Evolutionary conservation across 1,140 invertebrate species (phyloP).

Genomic region (Ceratosolen solmsi): DNA sequence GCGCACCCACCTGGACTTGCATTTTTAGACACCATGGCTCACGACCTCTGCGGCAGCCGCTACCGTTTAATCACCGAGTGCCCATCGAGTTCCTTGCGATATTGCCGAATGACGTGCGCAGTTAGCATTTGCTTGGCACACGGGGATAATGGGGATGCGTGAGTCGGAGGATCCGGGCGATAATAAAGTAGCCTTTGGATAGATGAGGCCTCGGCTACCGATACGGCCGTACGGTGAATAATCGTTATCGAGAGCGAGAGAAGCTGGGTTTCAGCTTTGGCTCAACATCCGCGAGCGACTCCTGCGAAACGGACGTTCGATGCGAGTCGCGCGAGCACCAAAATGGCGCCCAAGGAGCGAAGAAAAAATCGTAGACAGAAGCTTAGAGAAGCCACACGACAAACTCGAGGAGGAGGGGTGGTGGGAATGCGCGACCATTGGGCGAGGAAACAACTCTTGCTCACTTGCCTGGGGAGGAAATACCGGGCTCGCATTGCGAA

Average conservation of each 20-base stretch:
- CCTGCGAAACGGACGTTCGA: background rate
- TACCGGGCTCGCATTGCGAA: background rate
- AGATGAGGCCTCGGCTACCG: no score
- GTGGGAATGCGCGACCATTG: background rate
- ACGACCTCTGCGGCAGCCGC: no score
- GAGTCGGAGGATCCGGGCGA: no score
- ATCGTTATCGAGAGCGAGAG: background rate
- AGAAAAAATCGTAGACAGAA: slow-evolving; percentile 62
- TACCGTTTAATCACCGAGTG: no score
- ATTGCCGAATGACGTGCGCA: no score
- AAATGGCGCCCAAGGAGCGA: slow-evolving; percentile 57
- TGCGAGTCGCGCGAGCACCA: slow-evolving; percentile 32
- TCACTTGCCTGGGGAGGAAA: background rate
- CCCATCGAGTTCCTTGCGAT: no score
- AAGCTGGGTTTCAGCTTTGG: background rate
- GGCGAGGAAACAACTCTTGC: background rate
- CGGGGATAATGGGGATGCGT: no score
- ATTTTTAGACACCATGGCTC: no score
- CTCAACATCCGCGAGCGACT: background rate
- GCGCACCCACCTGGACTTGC: no score
- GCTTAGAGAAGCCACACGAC: slow-evolving; percentile 31
- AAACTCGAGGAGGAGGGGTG: slow-evolving; percentile 27
- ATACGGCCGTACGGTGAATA: no score
- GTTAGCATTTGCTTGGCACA: no score
- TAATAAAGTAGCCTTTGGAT: no score